Evolutionary conservation across 2,888 invertebrate species (phyloP).

Genomic region (Seira ritae): DNA sequence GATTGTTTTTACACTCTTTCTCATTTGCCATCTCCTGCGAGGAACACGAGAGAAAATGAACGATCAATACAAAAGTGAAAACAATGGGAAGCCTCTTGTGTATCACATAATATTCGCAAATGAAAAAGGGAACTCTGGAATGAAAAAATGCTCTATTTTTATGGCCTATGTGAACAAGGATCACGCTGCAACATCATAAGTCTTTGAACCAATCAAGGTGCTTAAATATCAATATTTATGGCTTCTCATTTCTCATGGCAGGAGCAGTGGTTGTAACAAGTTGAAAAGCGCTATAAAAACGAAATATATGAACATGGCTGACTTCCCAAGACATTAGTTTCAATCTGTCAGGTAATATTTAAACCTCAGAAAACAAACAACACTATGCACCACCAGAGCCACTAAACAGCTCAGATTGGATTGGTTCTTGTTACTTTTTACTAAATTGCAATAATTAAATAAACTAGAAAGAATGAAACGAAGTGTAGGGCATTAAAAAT

Average conservation of each 20-base stretch:
- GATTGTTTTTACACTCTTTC: too few species aligned
- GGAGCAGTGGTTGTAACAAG: neutral
- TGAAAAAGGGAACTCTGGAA: neutral
- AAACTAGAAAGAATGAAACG: too few species aligned
- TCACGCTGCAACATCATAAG: conserved; percentile 31
- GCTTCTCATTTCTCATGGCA: neutral
- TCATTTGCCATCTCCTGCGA: too few species aligned
- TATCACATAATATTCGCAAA: neutral
- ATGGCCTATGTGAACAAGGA: neutral
- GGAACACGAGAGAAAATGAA: too few species aligned
- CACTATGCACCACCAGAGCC: conserved; percentile 5
- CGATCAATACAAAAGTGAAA: too few species aligned
- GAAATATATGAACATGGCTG: conserved; percentile 33
- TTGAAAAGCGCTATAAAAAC: conserved; percentile 1
- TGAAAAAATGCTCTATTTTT: conserved; percentile 3
- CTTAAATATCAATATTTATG: conserved; percentile 54
- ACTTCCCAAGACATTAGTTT: conserved; percentile 38
- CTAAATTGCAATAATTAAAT: neutral
- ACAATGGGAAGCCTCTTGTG: too few species aligned
- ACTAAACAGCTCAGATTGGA: neutral
- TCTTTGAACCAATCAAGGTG: conserved; percentile 41
- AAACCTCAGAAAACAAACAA: neutral
- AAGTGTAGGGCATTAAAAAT: neutral
- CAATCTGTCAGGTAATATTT: conserved; percentile 34
- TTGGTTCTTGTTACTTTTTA: neutral